Base-by-base conservation (phyloP, 1,140 invertebrate species). In the Ceratitis capitata region DNA sequence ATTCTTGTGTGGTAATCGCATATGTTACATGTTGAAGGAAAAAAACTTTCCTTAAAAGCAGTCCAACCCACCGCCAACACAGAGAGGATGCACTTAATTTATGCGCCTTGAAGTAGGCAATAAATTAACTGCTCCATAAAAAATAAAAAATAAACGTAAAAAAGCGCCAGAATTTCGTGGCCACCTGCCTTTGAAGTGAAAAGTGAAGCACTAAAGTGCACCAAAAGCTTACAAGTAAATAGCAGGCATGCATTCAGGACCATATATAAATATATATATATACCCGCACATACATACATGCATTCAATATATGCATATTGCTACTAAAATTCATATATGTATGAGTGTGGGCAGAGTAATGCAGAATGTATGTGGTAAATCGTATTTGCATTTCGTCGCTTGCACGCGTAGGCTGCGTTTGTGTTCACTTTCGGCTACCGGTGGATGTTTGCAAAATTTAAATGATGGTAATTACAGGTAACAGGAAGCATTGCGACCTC, bases 31-130 rank as follows among this genome's bases (percentile, higher is more conserved):
- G 23, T 78, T 64, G 39, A 23, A 35, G 14, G 9, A 10, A 19
- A 23, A 12, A 45, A 78, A 39, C n/a, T n/a, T 45, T 35, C n/a
- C n/a, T n/a, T 23, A 78, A 78, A 45, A 78, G 69, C 69, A 45
- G 69, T 35, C 69, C 39, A 45, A 45, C 69, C n/a, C 39, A 9
- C 51, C 16, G 39, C 39, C 14, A n/a, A 23, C n/a, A 61, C 56
- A 61, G 45, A 78, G 69, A 47, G 69, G 69, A 78, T 78, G 39
- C 69, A 78, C n/a, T 47, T 47, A 47, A 78, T 78, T 78, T 78
- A 78, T 78, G 69, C 35, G 69, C 69, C 69, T 78, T 78, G 45
- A 78, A 78, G 23, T 78, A 78, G 19, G 69, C 32, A 47, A 78
- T 78, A 78, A 78, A 78, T 78, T 78, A 78, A 78, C 69, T 78